Evolutionary conservation across 1,140 invertebrate species (phyloP).

Genomic region (Zelostemma sp.): DNA sequence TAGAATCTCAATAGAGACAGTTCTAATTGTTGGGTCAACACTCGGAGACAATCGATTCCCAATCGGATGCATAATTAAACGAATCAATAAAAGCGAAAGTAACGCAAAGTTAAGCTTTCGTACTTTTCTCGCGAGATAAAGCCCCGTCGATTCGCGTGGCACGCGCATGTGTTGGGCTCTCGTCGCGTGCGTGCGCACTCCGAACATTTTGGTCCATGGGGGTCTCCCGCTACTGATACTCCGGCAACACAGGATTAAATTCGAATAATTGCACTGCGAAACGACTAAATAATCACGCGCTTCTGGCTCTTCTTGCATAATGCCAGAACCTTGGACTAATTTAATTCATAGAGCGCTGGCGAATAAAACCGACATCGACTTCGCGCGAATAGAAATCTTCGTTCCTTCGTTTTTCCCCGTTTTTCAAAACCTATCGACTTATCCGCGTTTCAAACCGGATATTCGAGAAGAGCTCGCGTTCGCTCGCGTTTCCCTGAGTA

Average conservation of each 20-base stretch:
- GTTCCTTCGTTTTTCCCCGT: too few relatives aligned
- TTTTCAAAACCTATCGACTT: too few relatives aligned
- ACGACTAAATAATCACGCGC: slow-evolving; percentile 7
- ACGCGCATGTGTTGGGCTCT: background rate
- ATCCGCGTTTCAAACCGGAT: too few relatives aligned
- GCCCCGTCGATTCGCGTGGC: background rate
- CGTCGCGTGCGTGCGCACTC: background rate
- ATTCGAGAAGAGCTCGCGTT: too few relatives aligned
- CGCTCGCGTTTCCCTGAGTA: too few relatives aligned
- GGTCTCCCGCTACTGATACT: background rate
- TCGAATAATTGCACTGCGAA: background rate
- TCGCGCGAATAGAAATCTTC: background rate
- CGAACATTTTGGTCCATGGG: background rate
- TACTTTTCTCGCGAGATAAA: background rate
- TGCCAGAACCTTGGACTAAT: slow-evolving; percentile 8
- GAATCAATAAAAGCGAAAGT: too few relatives aligned
- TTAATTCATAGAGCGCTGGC: background rate
- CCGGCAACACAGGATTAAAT: background rate
- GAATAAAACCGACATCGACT: background rate
- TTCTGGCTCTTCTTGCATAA: slow-evolving; percentile 4
- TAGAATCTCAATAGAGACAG: too few relatives aligned
- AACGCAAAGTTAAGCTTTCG: too few relatives aligned
- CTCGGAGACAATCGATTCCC: too few relatives aligned
- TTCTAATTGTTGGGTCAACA: too few relatives aligned
- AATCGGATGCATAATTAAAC: too few relatives aligned